phyloP scores from a whole-genome alignment of 2,113 vertebrate genomes.

The Myotis davidii region DNA sequence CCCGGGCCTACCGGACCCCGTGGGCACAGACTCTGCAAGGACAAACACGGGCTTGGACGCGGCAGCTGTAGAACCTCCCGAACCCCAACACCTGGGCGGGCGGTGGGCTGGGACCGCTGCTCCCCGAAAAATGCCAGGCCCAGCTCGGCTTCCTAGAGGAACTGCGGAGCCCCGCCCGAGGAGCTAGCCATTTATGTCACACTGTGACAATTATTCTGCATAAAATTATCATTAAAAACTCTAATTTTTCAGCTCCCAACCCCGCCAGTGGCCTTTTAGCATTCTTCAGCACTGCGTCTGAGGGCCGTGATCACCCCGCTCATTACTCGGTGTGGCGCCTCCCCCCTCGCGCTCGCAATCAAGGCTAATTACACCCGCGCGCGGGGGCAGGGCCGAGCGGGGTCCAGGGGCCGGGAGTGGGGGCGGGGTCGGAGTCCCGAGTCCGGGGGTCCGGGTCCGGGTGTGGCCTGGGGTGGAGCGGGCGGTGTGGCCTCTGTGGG shows the following conservation, averaged over 20 bases:
- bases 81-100: neutral
- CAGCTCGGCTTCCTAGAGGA: neutral
- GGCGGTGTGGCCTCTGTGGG: neutral
- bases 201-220: constrained; percentile 83
- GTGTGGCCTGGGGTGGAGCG: neutral
- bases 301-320: constrained; percentile 64
- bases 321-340: constrained; percentile 73
- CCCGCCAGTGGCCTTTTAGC: constrained; percentile 79
- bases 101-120: neutral
- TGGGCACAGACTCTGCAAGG: neutral
- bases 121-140: neutral
- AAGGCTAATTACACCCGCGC: constrained; percentile 71
- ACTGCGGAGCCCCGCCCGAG: constrained; percentile 47
- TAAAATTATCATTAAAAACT: constrained; percentile 82
- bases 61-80: fast-evolving
- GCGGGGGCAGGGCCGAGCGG: neutral
- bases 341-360: constrained; percentile 69
- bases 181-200: constrained; percentile 74
- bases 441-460: neutral
- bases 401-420: neutral
- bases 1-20: neutral
- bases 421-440: neutral
- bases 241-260: constrained; percentile 78
- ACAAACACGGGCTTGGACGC: neutral
- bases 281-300: constrained; percentile 28